Evolutionary conservation across 1,140 invertebrate species (phyloP).

Genomic region (Microplitis mediator): DNA sequence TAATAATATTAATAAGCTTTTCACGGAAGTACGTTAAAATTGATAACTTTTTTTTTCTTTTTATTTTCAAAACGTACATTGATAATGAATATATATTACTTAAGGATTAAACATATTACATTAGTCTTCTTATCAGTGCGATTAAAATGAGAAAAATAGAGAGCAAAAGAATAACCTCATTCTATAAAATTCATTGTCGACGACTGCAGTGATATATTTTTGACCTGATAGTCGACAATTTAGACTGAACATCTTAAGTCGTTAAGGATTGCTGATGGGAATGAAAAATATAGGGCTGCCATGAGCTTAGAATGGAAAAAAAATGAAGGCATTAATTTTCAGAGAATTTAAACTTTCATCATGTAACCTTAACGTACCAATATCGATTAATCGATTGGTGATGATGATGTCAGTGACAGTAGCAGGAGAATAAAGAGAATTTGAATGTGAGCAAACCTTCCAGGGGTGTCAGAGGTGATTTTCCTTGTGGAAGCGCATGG

Average conservation of each 20-base stretch:
- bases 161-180: no score
- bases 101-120: no score
- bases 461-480: neutral
- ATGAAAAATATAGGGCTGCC: neutral
- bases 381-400: conserved; percentile 7
- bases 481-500: neutral
- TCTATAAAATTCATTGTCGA: no score
- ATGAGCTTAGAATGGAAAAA: neutral
- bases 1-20: no score
- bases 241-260: neutral
- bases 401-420: conserved; percentile 6
- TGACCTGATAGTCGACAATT: neutral
- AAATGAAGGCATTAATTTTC: neutral
- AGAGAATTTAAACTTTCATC: conserved; percentile 14
- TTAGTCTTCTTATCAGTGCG: no score
- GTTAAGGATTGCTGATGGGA: neutral
- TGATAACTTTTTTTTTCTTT: no score
- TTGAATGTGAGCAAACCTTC: neutral
- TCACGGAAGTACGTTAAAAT: no score
- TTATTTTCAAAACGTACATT: no score
- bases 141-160: no score
- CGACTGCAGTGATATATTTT: no score
- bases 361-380: neutral
- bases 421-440: neutral
- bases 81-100: no score